Evolutionary conservation across 2,797 vertebrate species (phyloP), one percentile per base, ranked within the genome.

Genomic region (Tauraco hartlaubi): DNA sequence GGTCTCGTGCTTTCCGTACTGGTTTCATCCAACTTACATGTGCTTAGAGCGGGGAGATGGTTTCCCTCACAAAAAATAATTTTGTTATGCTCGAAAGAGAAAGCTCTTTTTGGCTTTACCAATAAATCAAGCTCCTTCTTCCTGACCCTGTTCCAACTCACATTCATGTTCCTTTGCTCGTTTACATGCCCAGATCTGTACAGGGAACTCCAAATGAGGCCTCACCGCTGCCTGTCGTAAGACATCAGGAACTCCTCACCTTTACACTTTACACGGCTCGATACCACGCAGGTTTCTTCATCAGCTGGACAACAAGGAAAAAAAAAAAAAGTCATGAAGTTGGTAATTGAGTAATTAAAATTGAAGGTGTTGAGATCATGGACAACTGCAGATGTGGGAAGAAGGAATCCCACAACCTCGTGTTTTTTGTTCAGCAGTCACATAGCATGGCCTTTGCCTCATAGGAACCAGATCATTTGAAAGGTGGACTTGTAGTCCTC

Each of bases 151-250:
- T 20, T 72, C 55, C 51, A 28, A 1, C 6, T 39, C 52, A 7
- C 20, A 6, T 4, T 13, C 18, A 9, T 18, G 48, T 49, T 48
- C 22, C 41, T n/a, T 22, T 64, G 44, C 35, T 23, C 18, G 12
- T 17, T 1, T 35, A 0, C 12, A 6, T 56, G 61, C 43, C 59
- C 22, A 29, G 12, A 43, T 43, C 39, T 44, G 7, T 35, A 29
- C 41, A 33, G 37, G 73, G 44, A 39, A 20, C 46, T 66, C 35
- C 56, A 56, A n/a, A 43, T 2, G 4, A 63, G 23, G 3, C 11
- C 8, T 68, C 26, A 26, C 19, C 1, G 0, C 56, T 28, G 15
- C 46, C 28, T 44, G 29, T 33, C 2, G 0, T 31, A 31, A 29
- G 20, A 26, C 21, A 4, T 19, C 9, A 72, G 33, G 5, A 9